phyloP scores from a whole-genome alignment of 2,888 invertebrate genomes.

The Clepsis dumicolana region DNA sequence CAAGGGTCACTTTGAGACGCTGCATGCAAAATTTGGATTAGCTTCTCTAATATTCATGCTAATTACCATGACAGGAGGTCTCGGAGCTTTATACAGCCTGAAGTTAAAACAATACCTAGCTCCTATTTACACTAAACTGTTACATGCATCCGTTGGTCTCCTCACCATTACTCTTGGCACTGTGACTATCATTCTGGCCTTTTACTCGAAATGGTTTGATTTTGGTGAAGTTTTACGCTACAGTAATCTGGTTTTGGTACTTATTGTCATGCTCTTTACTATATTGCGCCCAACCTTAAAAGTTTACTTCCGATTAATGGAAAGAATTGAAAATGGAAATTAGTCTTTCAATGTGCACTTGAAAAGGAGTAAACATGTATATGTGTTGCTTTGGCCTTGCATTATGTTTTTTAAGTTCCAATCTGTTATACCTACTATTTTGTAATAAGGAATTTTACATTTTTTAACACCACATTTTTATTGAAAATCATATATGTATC shows the following conservation, averaged over 20 bases:
- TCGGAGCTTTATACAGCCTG: constrained; percentile 77
- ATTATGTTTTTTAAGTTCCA: constrained; percentile 7
- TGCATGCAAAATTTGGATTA: constrained; percentile 80
- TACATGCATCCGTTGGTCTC: constrained; percentile 76
- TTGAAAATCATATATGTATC: constrained; percentile 9
- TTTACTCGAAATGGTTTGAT: constrained; percentile 75
- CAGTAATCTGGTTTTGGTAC: constrained; percentile 64
- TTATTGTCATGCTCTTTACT: constrained; percentile 72
- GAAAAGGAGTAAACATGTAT: not conserved
- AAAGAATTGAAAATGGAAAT: constrained; percentile 73
- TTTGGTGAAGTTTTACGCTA: constrained; percentile 74
- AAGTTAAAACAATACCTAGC: constrained; percentile 77
- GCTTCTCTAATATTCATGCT: constrained; percentile 72
- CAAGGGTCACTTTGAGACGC: constrained; percentile 69
- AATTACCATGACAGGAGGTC: constrained; percentile 75
- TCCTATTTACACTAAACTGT: constrained; percentile 77
- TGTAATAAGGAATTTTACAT: not conserved
- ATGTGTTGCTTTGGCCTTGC: constrained; percentile 32
- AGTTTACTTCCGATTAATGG: constrained; percentile 78
- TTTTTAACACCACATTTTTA: constrained; percentile 18
- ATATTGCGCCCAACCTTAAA: constrained; percentile 76
- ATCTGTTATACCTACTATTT: not conserved
- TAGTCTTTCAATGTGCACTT: constrained; percentile 49
- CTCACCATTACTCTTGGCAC: constrained; percentile 75
- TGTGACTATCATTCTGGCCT: constrained; percentile 71